Evolutionary conservation across 2,888 invertebrate species (phyloP).

Genomic region (Punctoribates punctum): DNA sequence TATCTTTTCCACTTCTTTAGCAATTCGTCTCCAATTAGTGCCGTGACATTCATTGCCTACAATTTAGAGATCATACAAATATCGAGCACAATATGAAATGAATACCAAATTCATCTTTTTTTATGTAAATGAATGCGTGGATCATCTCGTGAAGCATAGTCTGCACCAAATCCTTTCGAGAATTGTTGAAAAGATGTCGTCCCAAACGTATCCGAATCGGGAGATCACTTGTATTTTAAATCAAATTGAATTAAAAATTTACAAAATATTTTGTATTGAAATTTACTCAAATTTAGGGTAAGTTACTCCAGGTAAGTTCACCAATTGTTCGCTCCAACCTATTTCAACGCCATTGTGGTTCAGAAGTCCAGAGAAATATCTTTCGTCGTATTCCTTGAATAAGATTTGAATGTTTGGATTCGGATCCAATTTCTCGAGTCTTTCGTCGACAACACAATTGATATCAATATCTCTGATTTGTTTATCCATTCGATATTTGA

Average conservation of each 20-base stretch:
- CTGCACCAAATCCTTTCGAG: slow-evolving; percentile 72
- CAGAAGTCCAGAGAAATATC: slow-evolving; percentile 77
- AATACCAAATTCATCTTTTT: too few species aligned
- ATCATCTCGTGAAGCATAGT: slow-evolving; percentile 99
- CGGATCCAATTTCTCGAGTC: slow-evolving; percentile 85
- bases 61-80: too few species aligned
- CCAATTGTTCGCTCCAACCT: slow-evolving; percentile 95
- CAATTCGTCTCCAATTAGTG: too few species aligned
- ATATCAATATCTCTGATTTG: background rate
- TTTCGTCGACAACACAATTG: slow-evolving; percentile 63
- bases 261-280: too few species aligned
- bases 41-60: too few species aligned
- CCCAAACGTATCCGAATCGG: slow-evolving; percentile 15
- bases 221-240: background rate
- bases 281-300: background rate
- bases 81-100: too few species aligned
- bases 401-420: slow-evolving; percentile 82
- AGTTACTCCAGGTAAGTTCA: slow-evolving; percentile 54
- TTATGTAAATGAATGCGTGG: slow-evolving; percentile 66
- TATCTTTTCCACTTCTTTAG: too few species aligned
- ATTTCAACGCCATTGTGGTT: slow-evolving; percentile 64
- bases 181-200: slow-evolving; percentile 74
- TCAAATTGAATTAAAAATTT: background rate
- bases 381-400: slow-evolving; percentile 77
- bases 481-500: too few species aligned